Evolutionary conservation across 2,888 invertebrate genomes (phyloP).

Genomic region (Atethmia centrago): DNA sequence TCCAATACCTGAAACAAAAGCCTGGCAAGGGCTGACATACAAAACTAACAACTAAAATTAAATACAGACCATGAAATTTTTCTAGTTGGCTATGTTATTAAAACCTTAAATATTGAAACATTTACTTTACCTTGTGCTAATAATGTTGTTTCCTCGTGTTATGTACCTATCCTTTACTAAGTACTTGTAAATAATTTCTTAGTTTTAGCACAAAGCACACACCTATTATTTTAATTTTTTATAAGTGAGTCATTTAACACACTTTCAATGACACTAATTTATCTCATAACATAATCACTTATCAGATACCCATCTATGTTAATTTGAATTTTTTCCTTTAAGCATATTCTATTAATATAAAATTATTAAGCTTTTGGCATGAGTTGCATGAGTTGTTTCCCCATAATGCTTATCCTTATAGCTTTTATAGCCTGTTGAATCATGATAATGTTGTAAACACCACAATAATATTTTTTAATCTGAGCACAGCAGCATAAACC

Average conservation of each 20-base stretch:
- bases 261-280: neutral
- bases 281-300: neutral
- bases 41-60: constrained; percentile 1
- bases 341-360: neutral
- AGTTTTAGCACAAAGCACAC: neutral
- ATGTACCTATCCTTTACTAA: neutral
- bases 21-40: neutral
- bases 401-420: neutral
- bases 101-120: neutral
- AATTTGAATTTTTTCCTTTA: neutral
- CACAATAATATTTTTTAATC: neutral
- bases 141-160: neutral
- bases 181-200: neutral
- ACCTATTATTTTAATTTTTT: neutral
- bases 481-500: neutral
- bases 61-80: neutral
- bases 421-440: neutral
- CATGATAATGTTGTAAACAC: neutral
- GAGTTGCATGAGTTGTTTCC: neutral
- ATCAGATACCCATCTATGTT: neutral
- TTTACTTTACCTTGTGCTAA: constrained; percentile 1
- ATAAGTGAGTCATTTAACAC: neutral
- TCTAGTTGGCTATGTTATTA: constrained; percentile 2
- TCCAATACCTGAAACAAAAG: neutral
- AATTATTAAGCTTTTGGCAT: neutral